Base-by-base conservation (phyloP, 2,113 vertebrate species). In the Peucedramus taeniatus region DNA sequence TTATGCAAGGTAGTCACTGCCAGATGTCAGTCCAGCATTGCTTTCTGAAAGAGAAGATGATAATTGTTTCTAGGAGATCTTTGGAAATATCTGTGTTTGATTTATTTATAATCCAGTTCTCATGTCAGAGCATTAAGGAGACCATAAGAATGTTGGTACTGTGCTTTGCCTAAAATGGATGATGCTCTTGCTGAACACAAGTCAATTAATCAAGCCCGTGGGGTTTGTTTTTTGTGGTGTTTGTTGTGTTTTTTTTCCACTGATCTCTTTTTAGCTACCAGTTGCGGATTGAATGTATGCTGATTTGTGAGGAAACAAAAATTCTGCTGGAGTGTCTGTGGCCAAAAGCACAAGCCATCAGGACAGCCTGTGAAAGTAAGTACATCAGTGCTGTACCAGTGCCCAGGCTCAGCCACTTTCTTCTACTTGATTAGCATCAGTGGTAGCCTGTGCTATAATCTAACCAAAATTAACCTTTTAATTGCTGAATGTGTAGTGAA, bases 261-360 rank as follows among this genome's bases (percentile, higher is more conserved):
- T n/a, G 61, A 53, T 69, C 15, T 89, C 83, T 89, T 64, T 26
- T 23, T 94, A 99, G 99, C 96, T 99, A 99, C 96, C 98, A 98
- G 95, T 92, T 99, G 88, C 97, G 98, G 84, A 98, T 99, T 69
- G 98, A 99, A 87, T 99, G 98, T 79, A 99, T 99, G 99, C 93
- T 99, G 96, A 95, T 99, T 86, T 99, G 98, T 15, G 99, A 99
- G 93, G 98, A 99, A 96, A 98, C 98, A 0, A 95, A 94, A 33
- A 90, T 97, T 12, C 89, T 98, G 59, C 87, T 99, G 97, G 98
- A 99, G 54, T 98, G 98, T 97, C 97, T 99, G 91, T 97, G 53
- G 83, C 99, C 99, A 83, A 99, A 98, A 98, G 98, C 97, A 56
- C 96, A 97, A 97, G 95, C 99, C 88, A 84, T 99, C 76, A 98